Evolutionary conservation across 1,140 invertebrate species (phyloP), one percentile per base, ranked within the genome.

Genomic region (Trichonephila clavipes): DNA sequence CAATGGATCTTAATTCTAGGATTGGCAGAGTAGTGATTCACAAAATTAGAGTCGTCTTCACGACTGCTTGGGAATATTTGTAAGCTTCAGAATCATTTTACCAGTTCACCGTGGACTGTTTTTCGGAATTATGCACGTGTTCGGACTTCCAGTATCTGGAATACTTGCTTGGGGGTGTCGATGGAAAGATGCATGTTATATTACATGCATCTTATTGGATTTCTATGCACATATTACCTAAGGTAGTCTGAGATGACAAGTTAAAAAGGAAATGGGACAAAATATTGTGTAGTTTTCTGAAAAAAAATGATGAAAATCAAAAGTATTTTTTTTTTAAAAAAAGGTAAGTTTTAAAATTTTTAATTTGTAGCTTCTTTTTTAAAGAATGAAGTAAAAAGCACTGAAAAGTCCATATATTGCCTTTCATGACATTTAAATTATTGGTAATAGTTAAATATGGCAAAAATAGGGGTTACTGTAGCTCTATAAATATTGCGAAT

Each of bases 31-130:
- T 61, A 19, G 85, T 72, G 88, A 90, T 90, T 28, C 72, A 34
- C 88, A 81, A 85, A 92, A 92, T 92, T 92, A 92, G 90, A 92
- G 90, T 51, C 34, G 59, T 88, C 82, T 85, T 85, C 82, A 85
- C 82, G 51, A 85, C 82, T 61, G 82, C 82, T 85, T 85, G 24
- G 21, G 51, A 61, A 85, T 61, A 85, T 59, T 85, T 85, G 69
- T 8, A 77, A 77, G 82, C 82, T 12, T 85, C 24, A 58, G 82
- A 85, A 85, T 59, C 82, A 28, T 61, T 85, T 85, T 34, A 34
- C 8, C 16, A 28, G 72, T 34, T 81, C 82, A 19, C 44, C n/a
- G 44, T 24, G 2, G n/a, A 24, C 82, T 58, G 44, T 12, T 81
- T 85, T 59, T 24, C 10, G n/a, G 19, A 0, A 4, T 61, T 44